Conservation (phyloP, 2,797 vertebrate genomes). For the Mormyrops boulengeri region DNA sequence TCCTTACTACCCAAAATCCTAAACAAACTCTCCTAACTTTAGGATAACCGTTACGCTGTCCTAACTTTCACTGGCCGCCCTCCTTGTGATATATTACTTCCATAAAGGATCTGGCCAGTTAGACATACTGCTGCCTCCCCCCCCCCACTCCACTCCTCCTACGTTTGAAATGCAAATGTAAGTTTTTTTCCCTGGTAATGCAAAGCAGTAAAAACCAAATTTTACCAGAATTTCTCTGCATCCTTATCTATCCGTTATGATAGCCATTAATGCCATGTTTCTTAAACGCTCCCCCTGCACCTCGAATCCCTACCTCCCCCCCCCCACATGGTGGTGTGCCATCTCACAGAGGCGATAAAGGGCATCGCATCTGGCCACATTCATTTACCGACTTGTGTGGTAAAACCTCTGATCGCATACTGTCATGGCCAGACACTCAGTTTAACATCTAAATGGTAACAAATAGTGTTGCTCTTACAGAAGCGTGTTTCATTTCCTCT, state of each 20-base stretch:
- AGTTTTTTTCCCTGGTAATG: background rate
- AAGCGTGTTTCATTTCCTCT: background rate
- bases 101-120: background rate
- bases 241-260: background rate
- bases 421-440: background rate
- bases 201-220: background rate
- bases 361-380: slow-evolving; percentile 55
- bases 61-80: background rate
- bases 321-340: slow-evolving; percentile 2
- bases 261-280: background rate
- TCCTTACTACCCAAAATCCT: no score
- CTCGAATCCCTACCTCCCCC: background rate
- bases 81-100: background rate
- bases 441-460: background rate
- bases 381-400: slow-evolving; percentile 70
- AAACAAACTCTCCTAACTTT: background rate
- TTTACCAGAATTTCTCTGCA: background rate
- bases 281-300: background rate
- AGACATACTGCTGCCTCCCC: background rate
- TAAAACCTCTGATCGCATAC: slow-evolving; percentile 52
- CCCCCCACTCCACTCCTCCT: background rate
- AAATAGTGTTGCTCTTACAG: background rate
- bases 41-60: background rate
- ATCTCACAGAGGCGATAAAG: slow-evolving; percentile 66
- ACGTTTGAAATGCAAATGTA: background rate